A percentile compares a stretch with the other conserved stretches of the same genome.
These are phyloP conservation scores for Furcula furcula DNA, from an alignment of 2,888 invertebrate genomes.

Conservation along the genomic window DNA sequence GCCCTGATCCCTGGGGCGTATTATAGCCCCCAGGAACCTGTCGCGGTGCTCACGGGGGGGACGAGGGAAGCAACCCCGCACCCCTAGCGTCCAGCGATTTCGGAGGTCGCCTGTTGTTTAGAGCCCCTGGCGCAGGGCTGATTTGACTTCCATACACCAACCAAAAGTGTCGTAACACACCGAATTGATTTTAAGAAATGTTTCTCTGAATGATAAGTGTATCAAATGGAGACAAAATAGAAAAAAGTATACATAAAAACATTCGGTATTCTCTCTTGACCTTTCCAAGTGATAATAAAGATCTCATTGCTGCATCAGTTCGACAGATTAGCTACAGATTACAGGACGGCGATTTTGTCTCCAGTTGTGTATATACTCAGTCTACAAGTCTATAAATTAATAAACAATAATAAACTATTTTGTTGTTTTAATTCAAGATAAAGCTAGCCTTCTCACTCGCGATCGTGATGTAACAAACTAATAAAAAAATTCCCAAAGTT, in stretches of 20 bases:
- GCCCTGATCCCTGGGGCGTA: no score
- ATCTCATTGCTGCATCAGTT: slow-evolving; percentile 58
- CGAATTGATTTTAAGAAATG: slow-evolving; percentile 43
- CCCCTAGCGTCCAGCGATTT: no score
- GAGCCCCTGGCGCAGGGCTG: no score
- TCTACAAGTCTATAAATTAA: slow-evolving; percentile 76
- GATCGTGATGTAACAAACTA: no score
- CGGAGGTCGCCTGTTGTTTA: no score
- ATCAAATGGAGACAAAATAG: slow-evolving; percentile 62
- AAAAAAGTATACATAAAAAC: slow-evolving; percentile 23
- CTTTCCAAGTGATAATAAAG: slow-evolving; percentile 64
- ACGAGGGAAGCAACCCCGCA: no score
- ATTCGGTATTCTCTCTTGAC: slow-evolving; percentile 37
- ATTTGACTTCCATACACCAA: slow-evolving; percentile 22
- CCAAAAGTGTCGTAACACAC: slow-evolving; percentile 36
- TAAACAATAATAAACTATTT: slow-evolving; percentile 65
- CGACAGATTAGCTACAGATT: slow-evolving; percentile 18
- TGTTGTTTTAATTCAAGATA: background rate
- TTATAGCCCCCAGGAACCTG: no score
- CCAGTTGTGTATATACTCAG: slow-evolving; percentile 60
- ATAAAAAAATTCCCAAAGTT: no score
- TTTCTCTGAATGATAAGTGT: slow-evolving; percentile 36
- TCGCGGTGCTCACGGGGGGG: no score
- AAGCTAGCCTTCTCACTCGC: no score
- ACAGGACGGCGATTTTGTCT: slow-evolving; percentile 56